Conservation (phyloP, 2,888 invertebrate genomes). For the Gryllus longicercus region DNA sequence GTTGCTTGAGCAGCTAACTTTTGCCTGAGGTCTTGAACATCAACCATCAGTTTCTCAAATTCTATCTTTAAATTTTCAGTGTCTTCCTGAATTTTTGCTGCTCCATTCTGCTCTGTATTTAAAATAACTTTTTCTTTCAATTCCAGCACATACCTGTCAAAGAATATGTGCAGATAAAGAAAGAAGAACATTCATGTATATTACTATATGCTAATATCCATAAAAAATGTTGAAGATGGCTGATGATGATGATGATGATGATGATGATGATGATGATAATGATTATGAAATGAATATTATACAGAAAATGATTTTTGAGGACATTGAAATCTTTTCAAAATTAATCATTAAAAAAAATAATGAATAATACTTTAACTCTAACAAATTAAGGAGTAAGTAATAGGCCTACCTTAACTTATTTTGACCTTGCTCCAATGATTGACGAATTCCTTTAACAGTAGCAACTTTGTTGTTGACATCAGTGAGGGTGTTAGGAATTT, state of each 20-base stretch:
- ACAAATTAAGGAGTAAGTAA: neutral
- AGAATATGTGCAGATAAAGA: neutral
- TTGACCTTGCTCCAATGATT: constrained; percentile 89
- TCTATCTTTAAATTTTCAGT: constrained; percentile 84
- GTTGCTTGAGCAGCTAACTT: constrained; percentile 69
- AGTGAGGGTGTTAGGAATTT: constrained; percentile 72
- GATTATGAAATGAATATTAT: no score
- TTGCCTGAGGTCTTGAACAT: constrained; percentile 75
- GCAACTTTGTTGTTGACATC: constrained; percentile 85
- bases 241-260: no score
- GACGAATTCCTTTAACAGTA: constrained; percentile 81
- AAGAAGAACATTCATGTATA: no score
- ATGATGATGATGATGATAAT: no score
- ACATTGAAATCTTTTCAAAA: no score
- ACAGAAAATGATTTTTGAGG: no score
- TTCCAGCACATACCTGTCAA: constrained; percentile 68
- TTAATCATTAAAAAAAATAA: neutral
- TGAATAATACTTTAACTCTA: neutral
- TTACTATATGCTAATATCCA: no score
- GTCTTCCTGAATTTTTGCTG: constrained; percentile 85
- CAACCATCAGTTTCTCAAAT: constrained; percentile 80
- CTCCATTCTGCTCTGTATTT: constrained; percentile 86
- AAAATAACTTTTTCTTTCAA: constrained; percentile 89
- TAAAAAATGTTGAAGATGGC: no score
- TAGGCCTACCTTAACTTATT: constrained; percentile 62